These are phyloP conservation scores for Tenualosa ilisha DNA, from an alignment of 2,797 vertebrate species.

Conservation along the genomic window DNA sequence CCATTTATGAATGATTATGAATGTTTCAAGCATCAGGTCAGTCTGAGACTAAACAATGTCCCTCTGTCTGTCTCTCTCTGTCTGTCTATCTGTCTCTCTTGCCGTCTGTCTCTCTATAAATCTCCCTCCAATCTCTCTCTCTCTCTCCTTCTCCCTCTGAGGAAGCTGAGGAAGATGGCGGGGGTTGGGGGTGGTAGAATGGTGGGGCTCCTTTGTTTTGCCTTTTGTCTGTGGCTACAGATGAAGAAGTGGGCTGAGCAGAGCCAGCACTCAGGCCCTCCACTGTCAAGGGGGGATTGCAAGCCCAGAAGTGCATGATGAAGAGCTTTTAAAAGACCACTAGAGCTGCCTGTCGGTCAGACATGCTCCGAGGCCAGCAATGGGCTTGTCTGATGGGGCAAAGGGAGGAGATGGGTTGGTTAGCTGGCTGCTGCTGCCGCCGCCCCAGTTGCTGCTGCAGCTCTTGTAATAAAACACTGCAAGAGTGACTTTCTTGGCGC, in stretches of 20 bases:
- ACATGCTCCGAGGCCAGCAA: conserved; percentile 3
- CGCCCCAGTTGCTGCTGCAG: background rate
- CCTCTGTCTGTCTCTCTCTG: background rate
- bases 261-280: background rate
- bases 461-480: background rate
- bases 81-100: background rate
- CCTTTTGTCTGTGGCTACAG: background rate
- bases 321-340: conserved; percentile 35
- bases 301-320: conserved; percentile 9
- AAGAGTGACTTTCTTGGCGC: background rate
- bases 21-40: conserved; percentile 38
- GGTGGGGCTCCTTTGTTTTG: background rate
- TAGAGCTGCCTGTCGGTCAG: conserved; percentile 28
- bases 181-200: background rate
- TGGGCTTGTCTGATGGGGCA: background rate
- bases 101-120: background rate
- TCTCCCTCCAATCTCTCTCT: background rate
- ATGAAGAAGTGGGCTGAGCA: background rate
- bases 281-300: background rate
- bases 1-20: conserved; percentile 61
- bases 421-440: background rate
- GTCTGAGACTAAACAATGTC: conserved; percentile 34
- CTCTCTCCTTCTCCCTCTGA: background rate
- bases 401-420: too few relatives aligned
- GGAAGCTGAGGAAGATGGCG: background rate